Base-by-base conservation (phyloP, 2,113 vertebrate species). In the Erythrolamprus reginae region DNA sequence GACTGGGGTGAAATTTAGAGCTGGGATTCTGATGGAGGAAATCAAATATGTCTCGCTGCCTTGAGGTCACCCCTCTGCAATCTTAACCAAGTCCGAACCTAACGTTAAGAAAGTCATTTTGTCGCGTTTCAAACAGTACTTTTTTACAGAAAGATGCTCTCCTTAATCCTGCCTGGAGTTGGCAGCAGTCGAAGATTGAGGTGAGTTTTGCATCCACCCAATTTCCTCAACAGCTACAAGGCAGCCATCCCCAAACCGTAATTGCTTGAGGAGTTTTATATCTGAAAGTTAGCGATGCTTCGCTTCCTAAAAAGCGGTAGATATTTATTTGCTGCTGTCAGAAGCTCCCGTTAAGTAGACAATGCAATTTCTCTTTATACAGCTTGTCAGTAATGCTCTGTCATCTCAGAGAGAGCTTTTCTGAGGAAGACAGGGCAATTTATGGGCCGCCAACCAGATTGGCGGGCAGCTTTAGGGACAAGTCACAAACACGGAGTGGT, bases 301-400 rank as follows among this genome's bases (percentile, higher is more conserved):
- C 85, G 56, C 83, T 61, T 90, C 52, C 61, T 45, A 90, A 86
- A 86, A 90, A 61, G 89, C 82, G 85, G 87, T 19, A 26, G 56
- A 85, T 65, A 85, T 89, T 89, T 84, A 86, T 91, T 89, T 91
- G 4, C 48, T 89, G 87, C 87, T 91, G 89, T 90, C 90, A 91
- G 48, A 89, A 91, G 26, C 38, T 50, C 50, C 82, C 85, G 87
- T 58, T 88, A 55, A 88, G 56, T 89, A 91, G 87, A 70, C 58
- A 55, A 89, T 85, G 58, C 56, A 89, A 89, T 89, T 91, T 89
- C 87, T 77, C 56, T 88, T 91, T 77, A 88, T 89, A 85, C 82
- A 89, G 83, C 82, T 77, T 89, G 50, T 77, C 85, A 90, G 8
- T 50, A 91, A 4, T 88, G 83, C 82, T 42, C n/a, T 10, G 33